Percentiles rank a stretch among this genome's conserved stretches.
These are phyloP conservation scores for Erythrolamprus reginae DNA, from an alignment of 2,113 vertebrate species.

Conservation along the genomic window DNA sequence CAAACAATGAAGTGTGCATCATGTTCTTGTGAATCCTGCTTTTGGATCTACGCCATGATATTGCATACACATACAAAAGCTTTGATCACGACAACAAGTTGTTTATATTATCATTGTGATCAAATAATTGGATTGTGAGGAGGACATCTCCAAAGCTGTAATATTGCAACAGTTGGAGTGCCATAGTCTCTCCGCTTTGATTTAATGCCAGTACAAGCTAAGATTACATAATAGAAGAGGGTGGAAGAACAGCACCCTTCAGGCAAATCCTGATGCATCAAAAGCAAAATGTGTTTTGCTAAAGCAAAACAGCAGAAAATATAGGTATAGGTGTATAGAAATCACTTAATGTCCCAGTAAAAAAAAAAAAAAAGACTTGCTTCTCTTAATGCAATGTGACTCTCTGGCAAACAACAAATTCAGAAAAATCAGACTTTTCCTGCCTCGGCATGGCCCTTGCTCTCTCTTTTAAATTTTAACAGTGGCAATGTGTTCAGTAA, in stretches of 20 bases:
- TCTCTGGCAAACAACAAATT: not conserved
- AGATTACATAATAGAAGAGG: not conserved
- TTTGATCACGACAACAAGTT: not conserved
- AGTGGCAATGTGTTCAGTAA: not conserved
- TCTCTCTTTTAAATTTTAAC: not conserved
- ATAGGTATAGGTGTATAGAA: not conserved
- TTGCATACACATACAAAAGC: not conserved
- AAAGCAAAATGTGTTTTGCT: not conserved
- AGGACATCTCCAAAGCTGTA: not conserved
- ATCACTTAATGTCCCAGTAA: not conserved
- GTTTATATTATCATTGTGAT: not conserved
- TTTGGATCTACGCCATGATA: not conserved
- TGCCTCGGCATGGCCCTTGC: not conserved
- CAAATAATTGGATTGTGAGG: not conserved
- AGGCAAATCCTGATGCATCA: not conserved
- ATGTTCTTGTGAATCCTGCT: not conserved
- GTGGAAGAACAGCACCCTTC: not conserved
- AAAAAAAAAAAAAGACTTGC: not conserved
- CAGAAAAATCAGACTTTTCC: not conserved
- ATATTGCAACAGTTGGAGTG: not conserved
- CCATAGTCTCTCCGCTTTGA: not conserved
- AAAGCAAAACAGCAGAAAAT: not conserved
- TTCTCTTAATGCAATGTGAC: not conserved
- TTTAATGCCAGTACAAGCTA: not conserved
- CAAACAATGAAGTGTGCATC: not conserved